Evolutionary conservation across 1,140 invertebrate genomes (phyloP).

Genomic region (Psix sp.): DNA sequence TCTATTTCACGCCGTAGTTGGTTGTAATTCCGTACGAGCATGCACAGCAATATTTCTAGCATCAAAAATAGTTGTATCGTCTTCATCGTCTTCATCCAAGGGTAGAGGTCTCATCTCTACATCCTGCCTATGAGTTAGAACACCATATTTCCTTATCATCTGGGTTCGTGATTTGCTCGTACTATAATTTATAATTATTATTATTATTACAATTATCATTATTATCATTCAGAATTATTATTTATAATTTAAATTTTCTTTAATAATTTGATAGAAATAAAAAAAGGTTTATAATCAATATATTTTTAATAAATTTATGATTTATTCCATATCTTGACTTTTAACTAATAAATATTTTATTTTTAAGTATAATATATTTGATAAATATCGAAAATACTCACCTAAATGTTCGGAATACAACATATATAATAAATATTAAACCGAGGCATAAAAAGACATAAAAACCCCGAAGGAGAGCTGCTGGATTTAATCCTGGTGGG

Average conservation of each 20-base stretch:
- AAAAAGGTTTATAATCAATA: too few species aligned
- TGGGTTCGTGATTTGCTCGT: slow-evolving; percentile 68
- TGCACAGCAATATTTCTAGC: slow-evolving; percentile 65
- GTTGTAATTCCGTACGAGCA: slow-evolving; percentile 38
- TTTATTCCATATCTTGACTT: neutral
- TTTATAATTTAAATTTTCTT: too few species aligned
- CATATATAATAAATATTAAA: slow-evolving; percentile 75
- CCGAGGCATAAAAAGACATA: slow-evolving; percentile 76
- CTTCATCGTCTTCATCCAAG: slow-evolving; percentile 79
- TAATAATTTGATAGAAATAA: too few species aligned
- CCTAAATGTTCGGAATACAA: slow-evolving; percentile 77
- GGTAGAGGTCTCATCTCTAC: slow-evolving; percentile 80
- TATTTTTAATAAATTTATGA: slow-evolving; percentile 1
- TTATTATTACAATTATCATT: slow-evolving; percentile 7
- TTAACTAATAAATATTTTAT: slow-evolving; percentile 9
- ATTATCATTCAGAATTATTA: neutral
- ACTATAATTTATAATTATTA: slow-evolving; percentile 38
- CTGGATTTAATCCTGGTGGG: slow-evolving; percentile 63
- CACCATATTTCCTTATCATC: slow-evolving; percentile 78
- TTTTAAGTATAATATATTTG: slow-evolving; percentile 22
- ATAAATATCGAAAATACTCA: slow-evolving; percentile 47
- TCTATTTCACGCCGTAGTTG: slow-evolving; percentile 54
- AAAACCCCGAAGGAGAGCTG: slow-evolving; percentile 74
- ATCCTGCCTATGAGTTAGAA: slow-evolving; percentile 78
- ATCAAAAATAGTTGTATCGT: slow-evolving; percentile 79